Evolutionary conservation across 2,888 invertebrate genomes (phyloP), one percentile per base, ranked within the genome.

Genomic region (Hermaeophaga mercurialis): DNA sequence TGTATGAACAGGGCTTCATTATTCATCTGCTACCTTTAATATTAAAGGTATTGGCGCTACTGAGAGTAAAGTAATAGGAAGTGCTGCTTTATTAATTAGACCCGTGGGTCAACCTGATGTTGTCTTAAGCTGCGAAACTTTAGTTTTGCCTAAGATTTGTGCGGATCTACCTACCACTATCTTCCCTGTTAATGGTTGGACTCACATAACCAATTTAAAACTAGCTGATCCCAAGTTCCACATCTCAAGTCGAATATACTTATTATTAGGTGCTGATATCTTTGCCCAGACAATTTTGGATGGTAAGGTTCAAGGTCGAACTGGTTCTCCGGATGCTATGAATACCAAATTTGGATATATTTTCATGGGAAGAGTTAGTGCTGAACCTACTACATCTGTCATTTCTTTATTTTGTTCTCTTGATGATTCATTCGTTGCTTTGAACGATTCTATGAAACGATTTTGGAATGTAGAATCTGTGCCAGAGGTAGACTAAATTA

Each of bases 381-480:
- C 18, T 3, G 14, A 26, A 5, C 15, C 14, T 17, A 18, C 26
- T 11, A 28, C 17, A 7, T 28, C 14, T 7, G 31, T 17, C 5
- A 31, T 11, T 3, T 26, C 33, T 5, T 11, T 26, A 14, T 31
- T 46, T 31, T 34, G 14, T 34, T n/a, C 18, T 7, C 12, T 9
- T 17, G 24, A n/a, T 7, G 39, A 46, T 6, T 17, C 5, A 15
- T n/a, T n/a, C n/a, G 12, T 24, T 26, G 14, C 15, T 11, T 17
- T 54, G 19, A 39, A 54, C 9, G 31, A 15, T 2, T 18, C 46
- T 38, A 11, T 54, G 12, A 54, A 47, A 47, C 11, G 18, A 31
- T 58, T 58, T 26, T 54, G 44, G 54, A 33, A 54, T 43, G n/a
- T 54, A 7, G 58, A 58, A 28, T 14, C 34, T 12, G 33, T 56